phyloP scores from a whole-genome alignment of 2,888 invertebrate species.

The Epirrhoe alternata region DNA sequence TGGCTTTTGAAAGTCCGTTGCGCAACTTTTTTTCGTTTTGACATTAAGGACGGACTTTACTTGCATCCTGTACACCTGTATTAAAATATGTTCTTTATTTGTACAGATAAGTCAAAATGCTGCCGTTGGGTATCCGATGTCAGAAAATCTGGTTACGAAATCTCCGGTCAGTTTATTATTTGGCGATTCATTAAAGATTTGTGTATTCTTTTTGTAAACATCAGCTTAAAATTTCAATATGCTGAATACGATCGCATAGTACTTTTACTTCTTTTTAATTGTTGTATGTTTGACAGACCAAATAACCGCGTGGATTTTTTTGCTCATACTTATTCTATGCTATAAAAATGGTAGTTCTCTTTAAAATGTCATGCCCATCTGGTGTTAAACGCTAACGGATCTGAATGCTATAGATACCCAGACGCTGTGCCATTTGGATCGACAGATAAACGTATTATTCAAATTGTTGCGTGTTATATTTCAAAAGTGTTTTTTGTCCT shows the following conservation, averaged over 20 bases:
- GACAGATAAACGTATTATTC: conserved; percentile 75
- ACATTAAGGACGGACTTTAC: conserved; percentile 58
- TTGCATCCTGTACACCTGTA: conserved; percentile 58
- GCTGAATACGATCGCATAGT: neutral
- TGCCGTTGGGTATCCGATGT: conserved; percentile 53
- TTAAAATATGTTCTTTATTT: conserved; percentile 58
- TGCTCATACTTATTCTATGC: conserved; percentile 9
- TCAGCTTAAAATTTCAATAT: conserved; percentile 11
- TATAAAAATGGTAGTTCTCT: conserved; percentile 33
- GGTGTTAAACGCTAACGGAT: conserved; percentile 46
- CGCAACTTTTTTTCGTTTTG: conserved; percentile 63
- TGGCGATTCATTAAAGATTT: conserved; percentile 38
- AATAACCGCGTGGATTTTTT: neutral
- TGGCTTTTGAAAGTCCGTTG: conserved; percentile 78
- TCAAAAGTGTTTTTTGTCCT: conserved; percentile 77
- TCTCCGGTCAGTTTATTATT: conserved; percentile 41
- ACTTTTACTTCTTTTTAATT: neutral
- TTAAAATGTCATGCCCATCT: conserved; percentile 47
- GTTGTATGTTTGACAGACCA: neutral
- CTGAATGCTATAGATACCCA: conserved; percentile 60
- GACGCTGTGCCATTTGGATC: conserved; percentile 59
- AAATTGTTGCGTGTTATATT: conserved; percentile 77
- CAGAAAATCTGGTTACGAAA: conserved; percentile 48
- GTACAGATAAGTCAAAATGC: conserved; percentile 57
- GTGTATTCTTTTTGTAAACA: conserved; percentile 27